Evolutionary conservation across 2,888 invertebrate species (phyloP).

Genomic region (Meta bourneti): DNA sequence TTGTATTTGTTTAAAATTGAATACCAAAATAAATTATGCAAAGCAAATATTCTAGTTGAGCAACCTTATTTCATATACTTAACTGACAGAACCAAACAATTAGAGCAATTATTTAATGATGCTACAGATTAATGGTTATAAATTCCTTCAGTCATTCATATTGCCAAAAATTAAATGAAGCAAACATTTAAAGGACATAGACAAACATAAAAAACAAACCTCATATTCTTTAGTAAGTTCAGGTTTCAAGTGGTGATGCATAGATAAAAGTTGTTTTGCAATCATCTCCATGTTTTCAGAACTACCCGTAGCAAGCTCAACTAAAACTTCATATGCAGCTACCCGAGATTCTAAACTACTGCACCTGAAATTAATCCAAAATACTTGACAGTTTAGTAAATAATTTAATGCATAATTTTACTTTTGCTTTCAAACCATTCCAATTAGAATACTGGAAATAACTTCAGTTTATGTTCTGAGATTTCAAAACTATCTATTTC

Average conservation of each 20-base stretch:
- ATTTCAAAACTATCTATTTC: no score
- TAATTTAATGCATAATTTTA: background rate
- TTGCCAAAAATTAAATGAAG: no score
- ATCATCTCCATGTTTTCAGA: constrained; percentile 80
- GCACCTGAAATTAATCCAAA: constrained; percentile 79
- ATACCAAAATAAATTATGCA: no score
- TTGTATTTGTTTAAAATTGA: no score
- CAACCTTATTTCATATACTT: no score
- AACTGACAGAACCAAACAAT: no score
- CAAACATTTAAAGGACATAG: background rate
- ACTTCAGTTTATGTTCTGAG: background rate
- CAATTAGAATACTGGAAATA: background rate
- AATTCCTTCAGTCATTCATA: background rate
- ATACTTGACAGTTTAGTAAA: background rate
- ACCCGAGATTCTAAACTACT: constrained; percentile 80
- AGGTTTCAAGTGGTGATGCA: constrained; percentile 81
- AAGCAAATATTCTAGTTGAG: no score
- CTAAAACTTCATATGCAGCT: constrained; percentile 81
- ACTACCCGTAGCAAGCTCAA: constrained; percentile 81
- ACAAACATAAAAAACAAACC: constrained; percentile 78
- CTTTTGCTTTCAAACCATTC: no score
- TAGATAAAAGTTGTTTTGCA: constrained; percentile 80
- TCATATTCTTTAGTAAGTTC: constrained; percentile 82
- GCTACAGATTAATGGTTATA: no score
- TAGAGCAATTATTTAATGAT: no score